Evolutionary conservation across 2,888 invertebrate species (phyloP).

Genomic region (Cephus pygmeus): DNA sequence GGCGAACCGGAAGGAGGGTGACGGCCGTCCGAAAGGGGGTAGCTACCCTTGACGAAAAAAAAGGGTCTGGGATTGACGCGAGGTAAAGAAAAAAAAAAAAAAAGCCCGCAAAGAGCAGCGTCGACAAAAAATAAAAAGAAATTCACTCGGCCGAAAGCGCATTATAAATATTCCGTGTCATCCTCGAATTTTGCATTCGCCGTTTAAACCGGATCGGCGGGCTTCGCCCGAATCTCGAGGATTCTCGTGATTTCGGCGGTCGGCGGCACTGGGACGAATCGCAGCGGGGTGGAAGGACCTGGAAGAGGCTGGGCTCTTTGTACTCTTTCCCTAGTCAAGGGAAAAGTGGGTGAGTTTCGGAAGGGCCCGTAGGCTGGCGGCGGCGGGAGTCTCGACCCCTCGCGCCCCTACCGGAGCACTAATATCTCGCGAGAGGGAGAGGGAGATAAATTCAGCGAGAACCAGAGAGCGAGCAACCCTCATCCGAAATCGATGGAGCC

Average conservation of each 20-base stretch:
- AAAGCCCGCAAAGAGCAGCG: neutral
- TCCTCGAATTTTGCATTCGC: neutral
- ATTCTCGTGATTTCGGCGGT: neutral
- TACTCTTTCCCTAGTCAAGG: neutral
- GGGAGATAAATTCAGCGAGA: neutral
- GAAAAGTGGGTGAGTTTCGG: neutral
- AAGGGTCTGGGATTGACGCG: neutral
- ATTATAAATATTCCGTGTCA: neutral
- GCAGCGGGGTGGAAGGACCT: neutral
- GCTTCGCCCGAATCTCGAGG: neutral
- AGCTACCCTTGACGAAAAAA: neutral
- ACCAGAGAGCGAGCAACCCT: slow-evolving; percentile 19
- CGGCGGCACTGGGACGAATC: neutral
- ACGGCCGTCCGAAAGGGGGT: neutral
- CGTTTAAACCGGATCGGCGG: neutral
- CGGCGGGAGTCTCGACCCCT: slow-evolving; percentile 4
- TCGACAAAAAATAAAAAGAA: too few relatives aligned
- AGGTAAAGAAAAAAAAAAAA: neutral
- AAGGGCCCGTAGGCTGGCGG: neutral
- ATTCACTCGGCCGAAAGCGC: neutral
- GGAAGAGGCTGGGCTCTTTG: neutral
- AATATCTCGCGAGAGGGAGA: slow-evolving; percentile 33
- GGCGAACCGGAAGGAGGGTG: neutral
- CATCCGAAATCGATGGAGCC: slow-evolving; percentile 62
- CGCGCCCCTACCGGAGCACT: slow-evolving; percentile 29